phyloP scores from a whole-genome alignment of 2,797 vertebrate species.

The Macroramphosus scolopax region DNA sequence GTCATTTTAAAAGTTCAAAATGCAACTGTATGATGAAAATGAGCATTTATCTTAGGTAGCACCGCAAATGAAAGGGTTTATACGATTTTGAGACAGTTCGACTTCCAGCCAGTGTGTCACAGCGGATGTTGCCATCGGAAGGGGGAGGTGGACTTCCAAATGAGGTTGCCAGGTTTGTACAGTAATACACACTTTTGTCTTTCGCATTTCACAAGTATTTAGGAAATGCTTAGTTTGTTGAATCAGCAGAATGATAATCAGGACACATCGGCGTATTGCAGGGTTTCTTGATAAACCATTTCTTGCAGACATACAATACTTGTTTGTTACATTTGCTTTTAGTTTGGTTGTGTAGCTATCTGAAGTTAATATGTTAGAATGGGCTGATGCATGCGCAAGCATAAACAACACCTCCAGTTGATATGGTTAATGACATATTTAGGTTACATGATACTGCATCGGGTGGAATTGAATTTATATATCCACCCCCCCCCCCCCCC shows the following conservation, averaged over 20 bases:
- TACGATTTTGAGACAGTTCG: conserved; percentile 21
- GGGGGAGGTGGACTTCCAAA: conserved; percentile 29
- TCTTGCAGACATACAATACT: no score
- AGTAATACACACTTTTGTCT: not conserved
- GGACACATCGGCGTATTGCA: no score
- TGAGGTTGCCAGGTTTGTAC: conserved; percentile 53
- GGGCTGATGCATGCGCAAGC: no score
- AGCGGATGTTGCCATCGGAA: conserved; percentile 66
- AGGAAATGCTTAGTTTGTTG: no score
- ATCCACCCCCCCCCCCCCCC: no score
- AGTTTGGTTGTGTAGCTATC: not conserved
- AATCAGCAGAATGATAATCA: not conserved
- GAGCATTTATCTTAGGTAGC: fast-evolving
- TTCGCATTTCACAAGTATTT: no score
- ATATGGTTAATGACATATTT: no score
- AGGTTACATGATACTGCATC: no score
- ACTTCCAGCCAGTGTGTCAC: conserved; percentile 26
- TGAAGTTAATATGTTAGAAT: not conserved
- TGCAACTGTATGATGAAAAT: not conserved
- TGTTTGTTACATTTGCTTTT: not conserved
- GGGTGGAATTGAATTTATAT: no score
- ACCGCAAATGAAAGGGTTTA: not conserved
- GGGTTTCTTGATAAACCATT: no score
- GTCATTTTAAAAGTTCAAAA: not conserved
- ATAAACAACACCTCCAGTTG: no score